phyloP scores from a whole-genome alignment of 2,888 invertebrate genomes.

The Abscondita cerata region DNA sequence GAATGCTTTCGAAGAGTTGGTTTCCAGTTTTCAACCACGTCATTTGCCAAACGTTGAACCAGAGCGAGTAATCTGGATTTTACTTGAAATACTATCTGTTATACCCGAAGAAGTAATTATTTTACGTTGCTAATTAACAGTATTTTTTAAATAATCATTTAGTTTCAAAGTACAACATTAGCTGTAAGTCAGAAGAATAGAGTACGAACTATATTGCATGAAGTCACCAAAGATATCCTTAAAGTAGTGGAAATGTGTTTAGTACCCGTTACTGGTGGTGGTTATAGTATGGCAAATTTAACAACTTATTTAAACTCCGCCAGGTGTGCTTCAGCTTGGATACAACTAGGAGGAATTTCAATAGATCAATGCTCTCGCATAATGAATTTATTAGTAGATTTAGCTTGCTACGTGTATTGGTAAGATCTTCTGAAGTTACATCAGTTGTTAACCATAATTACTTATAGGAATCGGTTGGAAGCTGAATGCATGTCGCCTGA shows the following conservation, averaged over 20 bases:
- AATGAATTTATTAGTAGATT: slow-evolving; percentile 54
- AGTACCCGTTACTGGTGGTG: slow-evolving; percentile 49
- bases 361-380: slow-evolving; percentile 54
- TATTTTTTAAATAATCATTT: slow-evolving; percentile 16
- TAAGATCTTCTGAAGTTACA: slow-evolving; percentile 42
- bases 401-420: slow-evolving; percentile 58
- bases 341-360: slow-evolving; percentile 63
- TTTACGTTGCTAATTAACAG: background rate
- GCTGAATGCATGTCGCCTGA: slow-evolving; percentile 62
- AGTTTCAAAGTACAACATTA: slow-evolving; percentile 60
- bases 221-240: slow-evolving; percentile 58
- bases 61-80: slow-evolving; percentile 68
- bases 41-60: slow-evolving; percentile 66
- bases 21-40: slow-evolving; percentile 62
- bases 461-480: slow-evolving; percentile 55
- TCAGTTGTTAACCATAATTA: background rate
- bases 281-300: slow-evolving; percentile 58
- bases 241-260: slow-evolving; percentile 58
- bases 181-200: slow-evolving; percentile 55
- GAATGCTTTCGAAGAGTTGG: slow-evolving; percentile 77
- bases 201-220: slow-evolving; percentile 56
- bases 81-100: slow-evolving; percentile 84
- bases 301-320: slow-evolving; percentile 64
- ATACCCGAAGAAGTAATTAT: slow-evolving; percentile 84
- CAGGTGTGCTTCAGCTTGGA: slow-evolving; percentile 68